These are phyloP conservation scores for Kryptolebias ocellatus DNA, from an alignment of 2,797 vertebrate species.

Conservation along the genomic window DNA sequence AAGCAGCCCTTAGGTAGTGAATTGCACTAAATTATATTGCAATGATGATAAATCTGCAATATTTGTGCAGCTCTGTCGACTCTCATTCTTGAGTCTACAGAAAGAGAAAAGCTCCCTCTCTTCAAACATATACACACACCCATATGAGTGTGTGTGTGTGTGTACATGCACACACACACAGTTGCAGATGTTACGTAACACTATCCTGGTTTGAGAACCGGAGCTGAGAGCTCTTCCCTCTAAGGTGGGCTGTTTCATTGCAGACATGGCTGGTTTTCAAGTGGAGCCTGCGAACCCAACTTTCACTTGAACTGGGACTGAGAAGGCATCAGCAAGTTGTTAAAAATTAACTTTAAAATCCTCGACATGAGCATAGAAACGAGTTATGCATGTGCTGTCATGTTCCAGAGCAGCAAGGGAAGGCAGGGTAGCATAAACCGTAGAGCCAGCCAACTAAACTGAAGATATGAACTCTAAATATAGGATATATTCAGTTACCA, in stretches of 20 bases:
- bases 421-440: not conserved
- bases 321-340: too few species aligned
- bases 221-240: conserved; percentile 34
- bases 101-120: not conserved
- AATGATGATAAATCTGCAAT: too few species aligned
- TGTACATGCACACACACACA: not conserved
- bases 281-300: conserved; percentile 5
- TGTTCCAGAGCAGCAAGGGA: not conserved
- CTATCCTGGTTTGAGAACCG: conserved; percentile 4
- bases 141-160: too few species aligned
- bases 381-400: not conserved
- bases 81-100: not conserved
- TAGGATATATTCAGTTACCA: conserved; percentile 79
- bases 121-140: not conserved
- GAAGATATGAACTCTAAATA: not conserved
- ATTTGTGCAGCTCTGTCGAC: not conserved
- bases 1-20: too few species aligned
- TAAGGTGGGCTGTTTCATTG: conserved; percentile 11
- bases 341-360: not conserved
- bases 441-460: not conserved
- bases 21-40: too few species aligned
- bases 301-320: not conserved
- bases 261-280: conserved; percentile 28
- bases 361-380: not conserved
- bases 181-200: conserved; percentile 40